Conservation (phyloP, 2,113 vertebrate species). For the Alces alces region DNA sequence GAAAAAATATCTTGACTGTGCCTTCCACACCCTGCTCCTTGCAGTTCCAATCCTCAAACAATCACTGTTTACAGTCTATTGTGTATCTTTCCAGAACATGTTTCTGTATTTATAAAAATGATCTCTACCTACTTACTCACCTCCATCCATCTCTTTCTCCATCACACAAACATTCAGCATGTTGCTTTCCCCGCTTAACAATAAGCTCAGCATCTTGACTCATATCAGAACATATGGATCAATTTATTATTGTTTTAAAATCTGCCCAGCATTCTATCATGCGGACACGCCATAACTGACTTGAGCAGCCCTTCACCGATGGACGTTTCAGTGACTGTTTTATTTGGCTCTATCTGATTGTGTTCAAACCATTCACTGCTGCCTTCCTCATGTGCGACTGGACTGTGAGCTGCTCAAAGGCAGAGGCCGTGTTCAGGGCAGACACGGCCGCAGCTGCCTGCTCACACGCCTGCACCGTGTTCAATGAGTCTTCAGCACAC, state of each 20-base stretch:
- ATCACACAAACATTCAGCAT: neutral
- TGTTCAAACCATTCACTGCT: neutral
- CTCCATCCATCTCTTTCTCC: neutral
- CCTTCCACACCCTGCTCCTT: neutral
- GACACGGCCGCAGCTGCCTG: rapidly evolving
- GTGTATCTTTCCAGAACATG: neutral
- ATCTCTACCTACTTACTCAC: neutral
- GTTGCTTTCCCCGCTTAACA: neutral
- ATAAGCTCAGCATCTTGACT: too few species aligned
- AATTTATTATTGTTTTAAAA: neutral
- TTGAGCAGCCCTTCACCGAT: rapidly evolving
- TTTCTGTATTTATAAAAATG: neutral
- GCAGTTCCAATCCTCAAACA: neutral
- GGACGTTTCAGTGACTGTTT: neutral
- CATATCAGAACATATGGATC: rapidly evolving
- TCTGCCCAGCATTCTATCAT: too few species aligned
- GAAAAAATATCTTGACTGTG: neutral
- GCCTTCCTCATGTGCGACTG: neutral
- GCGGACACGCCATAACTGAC: too few species aligned
- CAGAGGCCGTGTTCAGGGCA: rapidly evolving
- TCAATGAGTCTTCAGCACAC: neutral
- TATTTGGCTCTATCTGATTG: neutral
- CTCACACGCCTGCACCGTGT: rapidly evolving
- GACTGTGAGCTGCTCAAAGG: neutral
- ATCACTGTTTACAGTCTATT: neutral